These are phyloP conservation scores for Tetrax tetrax DNA, from an alignment of 2,113 vertebrate species.

Conservation along the genomic window DNA sequence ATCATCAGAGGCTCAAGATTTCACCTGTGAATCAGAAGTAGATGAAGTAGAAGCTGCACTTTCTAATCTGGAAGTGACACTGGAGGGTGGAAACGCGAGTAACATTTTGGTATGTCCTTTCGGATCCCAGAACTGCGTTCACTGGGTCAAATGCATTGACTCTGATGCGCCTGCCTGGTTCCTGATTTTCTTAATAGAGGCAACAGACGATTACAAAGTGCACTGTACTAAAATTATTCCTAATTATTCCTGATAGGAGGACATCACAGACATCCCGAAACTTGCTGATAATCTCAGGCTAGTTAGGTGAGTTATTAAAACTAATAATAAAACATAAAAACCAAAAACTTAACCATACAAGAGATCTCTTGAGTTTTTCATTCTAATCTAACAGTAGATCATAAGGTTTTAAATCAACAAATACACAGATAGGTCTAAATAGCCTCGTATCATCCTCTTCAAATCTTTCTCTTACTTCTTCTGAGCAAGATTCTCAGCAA, in stretches of 20 bases:
- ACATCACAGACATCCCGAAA: slow-evolving; percentile 97
- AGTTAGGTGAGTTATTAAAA: slow-evolving; percentile 85
- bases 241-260: slow-evolving; percentile 83
- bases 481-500: not conserved
- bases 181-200: not conserved
- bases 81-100: slow-evolving; percentile 86
- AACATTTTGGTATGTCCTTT: slow-evolving; percentile 83
- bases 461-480: not conserved
- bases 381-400: not conserved
- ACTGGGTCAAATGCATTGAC: not conserved
- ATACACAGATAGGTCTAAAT: not conserved
- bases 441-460: not conserved
- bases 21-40: slow-evolving; percentile 82
- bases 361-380: not conserved
- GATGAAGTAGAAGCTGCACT: slow-evolving; percentile 96
- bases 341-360: not conserved
- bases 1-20: slow-evolving; percentile 80
- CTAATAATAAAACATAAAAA: not conserved
- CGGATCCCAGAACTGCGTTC: not conserved
- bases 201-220: not conserved
- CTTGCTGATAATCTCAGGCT: slow-evolving; percentile 91
- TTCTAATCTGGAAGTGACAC: slow-evolving; percentile 90
- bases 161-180: not conserved
- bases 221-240: slow-evolving; percentile 52
- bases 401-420: not conserved